phyloP scores from a whole-genome alignment of 2,113 vertebrate genomes.

The Phoenicopterus ruber region DNA sequence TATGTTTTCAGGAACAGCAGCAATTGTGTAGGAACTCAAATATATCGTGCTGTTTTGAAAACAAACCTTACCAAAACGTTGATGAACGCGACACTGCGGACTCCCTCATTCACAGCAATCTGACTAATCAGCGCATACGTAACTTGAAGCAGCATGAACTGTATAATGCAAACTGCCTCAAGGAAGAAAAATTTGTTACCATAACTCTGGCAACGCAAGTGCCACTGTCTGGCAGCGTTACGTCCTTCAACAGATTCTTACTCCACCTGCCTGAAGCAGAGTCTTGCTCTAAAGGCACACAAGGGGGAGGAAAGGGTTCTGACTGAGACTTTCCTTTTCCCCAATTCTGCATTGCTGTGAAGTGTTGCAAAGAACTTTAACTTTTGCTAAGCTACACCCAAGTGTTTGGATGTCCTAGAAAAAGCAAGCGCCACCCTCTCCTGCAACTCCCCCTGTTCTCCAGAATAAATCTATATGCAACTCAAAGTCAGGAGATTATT shows the following conservation, averaged over 20 bases:
- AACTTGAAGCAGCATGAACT: neutral
- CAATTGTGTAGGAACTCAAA: neutral
- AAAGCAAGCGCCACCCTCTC: neutral
- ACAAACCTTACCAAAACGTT: neutral
- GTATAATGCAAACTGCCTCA: neutral
- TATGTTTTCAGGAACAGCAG: neutral
- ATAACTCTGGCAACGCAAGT: neutral
- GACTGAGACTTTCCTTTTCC: neutral
- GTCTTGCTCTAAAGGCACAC: neutral
- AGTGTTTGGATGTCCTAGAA: neutral
- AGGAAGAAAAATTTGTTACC: neutral
- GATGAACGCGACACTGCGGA: neutral
- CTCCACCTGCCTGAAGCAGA: neutral
- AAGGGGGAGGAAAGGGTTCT: neutral
- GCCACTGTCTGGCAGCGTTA: neutral
- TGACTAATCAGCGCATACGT: neutral
- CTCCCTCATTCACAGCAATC: neutral
- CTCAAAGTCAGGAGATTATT: neutral
- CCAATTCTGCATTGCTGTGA: neutral
- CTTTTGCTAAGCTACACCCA: neutral
- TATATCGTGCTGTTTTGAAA: neutral
- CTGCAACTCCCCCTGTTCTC: neutral
- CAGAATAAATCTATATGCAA: neutral
- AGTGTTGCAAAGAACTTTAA: neutral
- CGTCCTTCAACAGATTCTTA: rapidly evolving